Conservation (phyloP, 2,797 vertebrate species). For the Acanthopagrus latus region DNA sequence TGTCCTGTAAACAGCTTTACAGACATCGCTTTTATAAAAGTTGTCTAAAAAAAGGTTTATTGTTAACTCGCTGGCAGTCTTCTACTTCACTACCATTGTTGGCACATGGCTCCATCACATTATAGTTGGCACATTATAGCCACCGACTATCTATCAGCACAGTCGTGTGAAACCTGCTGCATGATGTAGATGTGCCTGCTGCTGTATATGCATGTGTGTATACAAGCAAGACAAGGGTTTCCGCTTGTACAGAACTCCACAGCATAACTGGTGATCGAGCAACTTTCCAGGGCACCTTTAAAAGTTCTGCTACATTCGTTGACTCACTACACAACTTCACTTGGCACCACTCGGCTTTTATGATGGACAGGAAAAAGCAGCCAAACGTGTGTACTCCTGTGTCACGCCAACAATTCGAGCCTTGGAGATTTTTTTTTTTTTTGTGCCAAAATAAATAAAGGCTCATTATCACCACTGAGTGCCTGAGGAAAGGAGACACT, state of each 20-base stretch:
- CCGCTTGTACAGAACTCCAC: not conserved
- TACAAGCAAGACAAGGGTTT: not conserved
- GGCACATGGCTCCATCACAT: not conserved
- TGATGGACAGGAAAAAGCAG: constrained; percentile 12
- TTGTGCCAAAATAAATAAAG: not conserved
- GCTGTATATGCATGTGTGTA: not conserved
- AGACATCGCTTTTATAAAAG: too few species aligned
- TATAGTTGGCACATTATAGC: not conserved
- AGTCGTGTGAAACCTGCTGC: not conserved
- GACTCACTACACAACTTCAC: constrained; percentile 41
- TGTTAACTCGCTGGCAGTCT: not conserved
- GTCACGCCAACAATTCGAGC: constrained; percentile 1
- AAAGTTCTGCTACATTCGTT: not conserved
- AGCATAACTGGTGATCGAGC: not conserved
- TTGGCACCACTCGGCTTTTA: constrained; percentile 37
- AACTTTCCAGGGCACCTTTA: not conserved
- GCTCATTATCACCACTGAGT: not conserved
- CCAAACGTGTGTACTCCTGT: constrained; percentile 8
- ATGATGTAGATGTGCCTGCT: not conserved
- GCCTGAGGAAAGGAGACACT: not conserved
- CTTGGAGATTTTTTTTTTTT: not conserved
- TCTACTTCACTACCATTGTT: not conserved
- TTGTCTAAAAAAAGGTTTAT: too few species aligned
- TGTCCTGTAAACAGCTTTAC: too few species aligned
- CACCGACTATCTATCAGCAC: not conserved